A percentile compares a stretch with the other conserved stretches of the same genome.
Evolutionary conservation across 2,113 vertebrate genomes (phyloP).

Genomic region (Lynx canadensis): DNA sequence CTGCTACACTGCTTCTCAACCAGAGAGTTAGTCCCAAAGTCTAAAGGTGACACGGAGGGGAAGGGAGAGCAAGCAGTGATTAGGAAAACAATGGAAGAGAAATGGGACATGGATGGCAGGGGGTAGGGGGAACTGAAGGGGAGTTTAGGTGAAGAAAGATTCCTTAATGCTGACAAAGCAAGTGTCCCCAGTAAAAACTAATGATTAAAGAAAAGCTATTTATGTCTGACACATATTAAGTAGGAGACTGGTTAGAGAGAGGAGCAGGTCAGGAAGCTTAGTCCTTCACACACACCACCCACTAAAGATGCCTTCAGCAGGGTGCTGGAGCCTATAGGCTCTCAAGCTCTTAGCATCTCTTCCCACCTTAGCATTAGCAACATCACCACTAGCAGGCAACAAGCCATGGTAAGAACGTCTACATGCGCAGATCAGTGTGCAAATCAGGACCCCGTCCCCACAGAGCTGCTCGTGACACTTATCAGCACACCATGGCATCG

Average conservation of each 20-base stretch:
- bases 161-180: not conserved
- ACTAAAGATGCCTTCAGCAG: not conserved
- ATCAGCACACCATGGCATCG: not conserved
- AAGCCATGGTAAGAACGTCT: not conserved
- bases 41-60: too few relatives aligned
- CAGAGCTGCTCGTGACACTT: not conserved
- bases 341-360: not conserved
- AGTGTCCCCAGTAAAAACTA: not conserved
- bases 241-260: not conserved
- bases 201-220: not conserved
- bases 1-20: not conserved
- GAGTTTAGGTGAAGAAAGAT: not conserved
- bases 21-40: not conserved
- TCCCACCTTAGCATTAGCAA: not conserved
- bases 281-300: not conserved
- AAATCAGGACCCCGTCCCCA: not conserved
- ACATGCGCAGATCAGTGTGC: not conserved
- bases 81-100: not conserved
- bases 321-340: not conserved
- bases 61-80: not conserved
- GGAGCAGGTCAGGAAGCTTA: not conserved
- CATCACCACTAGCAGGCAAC: fast-evolving
- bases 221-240: not conserved
- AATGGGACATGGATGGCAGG: not conserved
- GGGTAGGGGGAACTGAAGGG: not conserved